phyloP scores from a whole-genome alignment of 2,113 vertebrate genomes.

The Electrona antarctica region DNA sequence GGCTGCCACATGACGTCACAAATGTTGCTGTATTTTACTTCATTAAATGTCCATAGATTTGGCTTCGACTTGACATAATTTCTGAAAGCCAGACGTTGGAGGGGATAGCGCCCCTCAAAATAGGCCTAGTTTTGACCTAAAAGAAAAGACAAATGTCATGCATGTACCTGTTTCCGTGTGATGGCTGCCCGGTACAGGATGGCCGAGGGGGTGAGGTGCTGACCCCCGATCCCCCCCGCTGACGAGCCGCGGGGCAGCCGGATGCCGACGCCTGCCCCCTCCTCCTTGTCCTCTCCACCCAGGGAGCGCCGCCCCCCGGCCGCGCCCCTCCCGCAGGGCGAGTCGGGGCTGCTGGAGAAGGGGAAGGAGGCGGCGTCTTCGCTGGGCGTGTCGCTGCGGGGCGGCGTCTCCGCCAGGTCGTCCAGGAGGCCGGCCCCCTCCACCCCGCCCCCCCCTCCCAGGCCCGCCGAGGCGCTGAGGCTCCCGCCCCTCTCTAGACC shows the following conservation, averaged over 20 bases:
- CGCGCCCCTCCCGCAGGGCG: slow-evolving; percentile 80
- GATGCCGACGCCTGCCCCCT: slow-evolving; percentile 71
- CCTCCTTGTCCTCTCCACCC: slow-evolving; percentile 81
- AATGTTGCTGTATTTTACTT: no score
- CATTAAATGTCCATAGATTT: no score
- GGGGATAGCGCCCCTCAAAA: no score
- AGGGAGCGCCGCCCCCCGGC: slow-evolving; percentile 75
- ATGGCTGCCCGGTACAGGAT: slow-evolving; percentile 92
- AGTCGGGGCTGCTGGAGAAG: slow-evolving; percentile 90
- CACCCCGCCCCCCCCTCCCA: slow-evolving; percentile 67
- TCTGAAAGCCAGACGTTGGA: no score
- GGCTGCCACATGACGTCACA: no score
- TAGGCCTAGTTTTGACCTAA: no score
- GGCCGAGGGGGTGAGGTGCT: slow-evolving; percentile 88
- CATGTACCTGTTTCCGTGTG: slow-evolving; percentile 88
- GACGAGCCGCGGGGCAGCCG: slow-evolving; percentile 75
- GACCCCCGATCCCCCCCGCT: slow-evolving; percentile 75
- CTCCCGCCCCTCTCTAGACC: slow-evolving; percentile 72
- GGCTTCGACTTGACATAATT: no score
- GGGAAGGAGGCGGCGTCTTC: slow-evolving; percentile 86
- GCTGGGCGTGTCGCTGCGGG: slow-evolving; percentile 83
- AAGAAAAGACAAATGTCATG: no score
- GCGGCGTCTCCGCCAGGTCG: slow-evolving; percentile 78
- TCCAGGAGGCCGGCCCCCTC: slow-evolving; percentile 71
- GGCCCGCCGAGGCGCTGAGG: slow-evolving; percentile 71